Evolutionary conservation across 2,113 vertebrate species (phyloP).

Genomic region (Delphinapterus leucas): DNA sequence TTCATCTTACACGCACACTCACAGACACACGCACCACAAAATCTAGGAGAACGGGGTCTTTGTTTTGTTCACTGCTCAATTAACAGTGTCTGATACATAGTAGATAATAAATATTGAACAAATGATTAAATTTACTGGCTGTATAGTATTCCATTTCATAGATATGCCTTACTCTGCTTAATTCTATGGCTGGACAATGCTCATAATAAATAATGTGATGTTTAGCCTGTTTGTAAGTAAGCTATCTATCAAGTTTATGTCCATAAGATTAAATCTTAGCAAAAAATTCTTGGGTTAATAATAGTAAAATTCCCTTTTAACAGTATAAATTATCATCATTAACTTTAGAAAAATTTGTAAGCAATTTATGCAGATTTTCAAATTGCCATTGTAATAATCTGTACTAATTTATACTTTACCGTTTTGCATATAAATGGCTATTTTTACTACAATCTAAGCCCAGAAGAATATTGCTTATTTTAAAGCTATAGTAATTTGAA

Average conservation of each 20-base stretch:
- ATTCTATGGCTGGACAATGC: neutral
- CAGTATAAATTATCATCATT: neutral
- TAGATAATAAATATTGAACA: neutral
- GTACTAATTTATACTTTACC: neutral
- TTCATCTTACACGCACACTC: neutral
- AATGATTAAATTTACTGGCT: neutral
- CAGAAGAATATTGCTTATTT: neutral
- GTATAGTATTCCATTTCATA: neutral
- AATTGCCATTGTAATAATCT: neutral
- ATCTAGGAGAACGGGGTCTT: neutral
- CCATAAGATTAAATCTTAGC: neutral
- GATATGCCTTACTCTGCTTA: neutral
- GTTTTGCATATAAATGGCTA: neutral
- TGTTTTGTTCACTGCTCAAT: neutral
- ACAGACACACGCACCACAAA: neutral
- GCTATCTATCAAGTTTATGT: neutral
- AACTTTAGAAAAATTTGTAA: neutral
- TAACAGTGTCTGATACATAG: neutral
- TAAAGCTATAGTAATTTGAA: neutral
- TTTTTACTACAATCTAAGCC: neutral
- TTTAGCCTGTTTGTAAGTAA: neutral
- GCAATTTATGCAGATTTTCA: neutral
- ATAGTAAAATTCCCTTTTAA: neutral
- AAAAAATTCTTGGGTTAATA: neutral
- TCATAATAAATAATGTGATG: neutral